Conservation (phyloP, 2,113 vertebrate genomes). For the Sclerurus mexicanus region DNA sequence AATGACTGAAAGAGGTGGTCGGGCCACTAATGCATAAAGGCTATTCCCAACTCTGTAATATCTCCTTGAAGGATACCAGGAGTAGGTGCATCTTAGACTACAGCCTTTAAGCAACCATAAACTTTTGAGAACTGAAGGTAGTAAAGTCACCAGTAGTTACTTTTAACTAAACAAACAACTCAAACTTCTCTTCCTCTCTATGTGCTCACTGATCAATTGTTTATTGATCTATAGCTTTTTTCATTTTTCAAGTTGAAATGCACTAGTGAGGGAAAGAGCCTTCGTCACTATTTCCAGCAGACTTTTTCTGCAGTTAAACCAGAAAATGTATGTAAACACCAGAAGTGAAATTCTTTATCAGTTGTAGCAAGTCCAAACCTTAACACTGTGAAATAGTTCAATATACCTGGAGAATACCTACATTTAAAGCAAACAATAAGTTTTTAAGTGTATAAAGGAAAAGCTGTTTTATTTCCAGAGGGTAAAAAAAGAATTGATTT, state of each 20-base stretch:
- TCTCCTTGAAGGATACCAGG: background rate
- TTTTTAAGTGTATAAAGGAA: background rate
- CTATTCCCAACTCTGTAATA: background rate
- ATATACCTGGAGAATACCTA: background rate
- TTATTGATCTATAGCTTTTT: background rate
- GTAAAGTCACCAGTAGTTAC: background rate
- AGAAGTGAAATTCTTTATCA: background rate
- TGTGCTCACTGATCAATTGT: background rate
- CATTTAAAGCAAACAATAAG: background rate
- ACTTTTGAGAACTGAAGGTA: background rate
- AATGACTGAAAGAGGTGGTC: background rate
- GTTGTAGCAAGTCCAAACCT: background rate
- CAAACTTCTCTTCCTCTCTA: background rate
- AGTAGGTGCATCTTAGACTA: background rate
- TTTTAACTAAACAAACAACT: background rate
- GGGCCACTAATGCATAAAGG: background rate
- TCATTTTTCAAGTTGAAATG: background rate
- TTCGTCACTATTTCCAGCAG: background rate
- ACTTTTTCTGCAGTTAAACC: background rate
- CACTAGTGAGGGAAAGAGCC: background rate
- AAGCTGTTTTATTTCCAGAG: background rate
- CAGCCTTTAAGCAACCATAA: background rate
- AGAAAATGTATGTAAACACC: background rate
- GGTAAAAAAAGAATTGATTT: background rate
- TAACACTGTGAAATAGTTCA: background rate